Evolutionary conservation across 2,113 vertebrate genomes (phyloP), one percentile per base, ranked within the genome.

Genomic region (Trogon melanurus): DNA sequence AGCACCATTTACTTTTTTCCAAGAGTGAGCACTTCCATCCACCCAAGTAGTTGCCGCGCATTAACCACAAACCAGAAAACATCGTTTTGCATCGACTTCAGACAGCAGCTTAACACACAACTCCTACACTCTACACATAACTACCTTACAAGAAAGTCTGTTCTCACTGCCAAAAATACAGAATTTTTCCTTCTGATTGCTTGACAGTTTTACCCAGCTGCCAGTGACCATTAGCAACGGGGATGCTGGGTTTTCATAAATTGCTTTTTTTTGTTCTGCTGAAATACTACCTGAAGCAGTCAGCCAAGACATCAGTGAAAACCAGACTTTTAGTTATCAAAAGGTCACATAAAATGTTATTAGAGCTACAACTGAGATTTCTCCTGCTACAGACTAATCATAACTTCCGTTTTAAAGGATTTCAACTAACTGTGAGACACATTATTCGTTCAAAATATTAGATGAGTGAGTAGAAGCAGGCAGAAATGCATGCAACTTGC

Each of bases 61-160:
- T 90, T 93, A 89, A 83, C 27, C 48, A 72, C 50, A 89, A 65
- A 47, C n/a, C 27, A 81, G 58, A n/a, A 72, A 95, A 91, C 20
- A 71, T 29, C 69, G 72, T 60, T 95, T 91, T 91, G 75, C 81
- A 91, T 38, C 83, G 75, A 78, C 61, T 89, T 93, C 85, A 85
- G 85, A 90, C 53, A 93, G 79, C n/a, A 91, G 22, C 60, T 80
- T 85, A 85, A 86, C 53, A 78, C 70, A 76, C 22, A 54, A 60
- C 47, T 75, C 26, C 30, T 13, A n/a, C 60, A 79, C 32, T 54
- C 34, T n/a, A 34, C 12, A 62, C 9, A 54, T 7, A 27, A 36
- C 16, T 16, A 44, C 30, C 47, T 89, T 73, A 60, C 79, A 82
- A 75, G 29, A 90, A 36, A 67, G 48, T 60, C 36, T 74, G 53